A percentile compares a stretch with the other conserved stretches of the same genome.
Conservation (phyloP, 2,113 vertebrate genomes). For the Noturus placidus region DNA sequence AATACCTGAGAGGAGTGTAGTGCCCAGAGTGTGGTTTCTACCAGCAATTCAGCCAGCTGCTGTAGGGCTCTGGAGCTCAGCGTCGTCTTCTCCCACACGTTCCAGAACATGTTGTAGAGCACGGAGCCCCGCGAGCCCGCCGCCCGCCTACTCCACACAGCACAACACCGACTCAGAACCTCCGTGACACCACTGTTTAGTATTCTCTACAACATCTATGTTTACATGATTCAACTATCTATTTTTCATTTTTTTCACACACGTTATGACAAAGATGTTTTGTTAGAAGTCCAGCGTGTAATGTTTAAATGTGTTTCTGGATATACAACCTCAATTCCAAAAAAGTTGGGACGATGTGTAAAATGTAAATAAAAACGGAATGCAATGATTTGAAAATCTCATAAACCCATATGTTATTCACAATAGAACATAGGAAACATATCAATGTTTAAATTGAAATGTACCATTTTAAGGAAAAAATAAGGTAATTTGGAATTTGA, state of each 20-base stretch:
- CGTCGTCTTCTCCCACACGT: slow-evolving; percentile 73
- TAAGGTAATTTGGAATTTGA: no score
- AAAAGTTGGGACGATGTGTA: no score
- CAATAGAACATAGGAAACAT: no score
- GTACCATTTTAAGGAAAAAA: no score
- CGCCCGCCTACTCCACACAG: slow-evolving; percentile 60
- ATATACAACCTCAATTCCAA: no score
- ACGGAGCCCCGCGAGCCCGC: slow-evolving; percentile 70
- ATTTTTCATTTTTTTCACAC: not conserved
- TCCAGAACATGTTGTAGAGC: slow-evolving; percentile 82
- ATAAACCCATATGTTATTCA: no score
- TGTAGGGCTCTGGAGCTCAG: slow-evolving; percentile 79
- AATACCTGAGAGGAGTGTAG: slow-evolving; percentile 73
- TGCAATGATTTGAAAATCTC: no score
- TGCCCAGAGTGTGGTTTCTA: slow-evolving; percentile 54
- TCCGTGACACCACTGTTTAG: not conserved
- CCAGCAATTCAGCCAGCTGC: slow-evolving; percentile 63
- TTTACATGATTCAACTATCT: not conserved
- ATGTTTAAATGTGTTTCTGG: not conserved
- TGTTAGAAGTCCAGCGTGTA: not conserved
- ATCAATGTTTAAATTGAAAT: no score
- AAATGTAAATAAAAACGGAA: no score
- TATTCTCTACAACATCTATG: not conserved
- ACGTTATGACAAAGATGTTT: not conserved
- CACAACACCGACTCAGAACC: not conserved